These are phyloP conservation scores for Mesocentrotus franciscanus DNA, from an alignment of 53 echinoderm and acorn worm genomes.

Conservation along the genomic window DNA sequence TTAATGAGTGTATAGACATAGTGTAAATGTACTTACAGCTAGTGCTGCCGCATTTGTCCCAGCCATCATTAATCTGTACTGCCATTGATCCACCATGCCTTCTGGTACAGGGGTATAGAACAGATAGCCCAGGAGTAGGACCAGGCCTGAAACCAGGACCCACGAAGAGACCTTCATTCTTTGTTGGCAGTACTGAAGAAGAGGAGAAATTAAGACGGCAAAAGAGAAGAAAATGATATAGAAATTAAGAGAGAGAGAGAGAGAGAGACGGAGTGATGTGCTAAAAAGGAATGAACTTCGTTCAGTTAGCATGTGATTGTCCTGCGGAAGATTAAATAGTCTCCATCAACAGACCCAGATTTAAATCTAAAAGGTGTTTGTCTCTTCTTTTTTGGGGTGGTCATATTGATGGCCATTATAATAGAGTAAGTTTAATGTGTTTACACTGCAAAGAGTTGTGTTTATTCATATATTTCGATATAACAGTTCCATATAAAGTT, in stretches of 20 bases:
- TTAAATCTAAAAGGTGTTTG: neutral
- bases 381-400: neutral
- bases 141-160: neutral
- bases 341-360: neutral
- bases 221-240: neutral
- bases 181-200: neutral
- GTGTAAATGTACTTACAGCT: slow-evolving; percentile 4
- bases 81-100: slow-evolving; percentile 67
- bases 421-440: too few species aligned
- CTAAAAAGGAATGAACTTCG: neutral
- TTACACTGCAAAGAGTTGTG: too few species aligned
- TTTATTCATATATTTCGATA: too few species aligned
- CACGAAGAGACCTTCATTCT: neutral
- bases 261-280: neutral
- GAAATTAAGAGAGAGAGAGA: neutral
- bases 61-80: slow-evolving; percentile 46
- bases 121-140: slow-evolving; percentile 25
- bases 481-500: too few species aligned
- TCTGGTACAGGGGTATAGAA: slow-evolving; percentile 66
- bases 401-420: neutral
- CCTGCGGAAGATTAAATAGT: neutral
- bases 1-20: too few species aligned
- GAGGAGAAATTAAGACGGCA: neutral
- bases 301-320: neutral
- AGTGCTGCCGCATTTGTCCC: neutral